Evolutionary conservation across 2,888 invertebrate genomes (phyloP).

Genomic region (Deilephila elpenor): DNA sequence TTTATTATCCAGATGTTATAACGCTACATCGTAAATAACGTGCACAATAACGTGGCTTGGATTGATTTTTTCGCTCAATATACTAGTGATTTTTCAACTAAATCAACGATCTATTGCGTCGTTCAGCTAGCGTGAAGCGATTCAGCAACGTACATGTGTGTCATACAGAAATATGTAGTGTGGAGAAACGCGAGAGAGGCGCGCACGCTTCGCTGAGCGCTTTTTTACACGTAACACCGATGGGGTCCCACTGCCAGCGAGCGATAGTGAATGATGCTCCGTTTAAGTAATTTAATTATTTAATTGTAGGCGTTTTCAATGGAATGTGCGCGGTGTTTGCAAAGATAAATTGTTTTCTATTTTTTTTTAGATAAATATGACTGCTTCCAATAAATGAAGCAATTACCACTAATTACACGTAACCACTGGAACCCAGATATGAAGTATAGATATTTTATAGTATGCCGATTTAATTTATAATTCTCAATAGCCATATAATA

Average conservation of each 20-base stretch:
- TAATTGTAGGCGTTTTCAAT: background rate
- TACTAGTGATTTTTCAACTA: slow-evolving; percentile 24
- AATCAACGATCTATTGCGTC: slow-evolving; percentile 42
- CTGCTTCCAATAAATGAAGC: no score
- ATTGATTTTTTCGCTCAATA: slow-evolving; percentile 31
- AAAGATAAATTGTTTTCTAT: no score
- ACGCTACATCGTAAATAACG: slow-evolving; percentile 5
- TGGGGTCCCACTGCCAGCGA: slow-evolving; percentile 45
- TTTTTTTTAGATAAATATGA: no score
- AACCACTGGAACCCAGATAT: no score
- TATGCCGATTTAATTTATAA: no score
- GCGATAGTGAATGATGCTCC: background rate
- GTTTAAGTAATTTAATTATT: background rate
- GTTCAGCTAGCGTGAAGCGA: slow-evolving; percentile 71
- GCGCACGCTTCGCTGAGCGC: slow-evolving; percentile 67
- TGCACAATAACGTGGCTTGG: slow-evolving; percentile 6
- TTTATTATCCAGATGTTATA: slow-evolving; percentile 21
- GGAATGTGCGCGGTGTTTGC: background rate
- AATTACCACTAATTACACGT: no score
- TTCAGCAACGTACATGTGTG: slow-evolving; percentile 70
- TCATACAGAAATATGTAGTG: slow-evolving; percentile 76
- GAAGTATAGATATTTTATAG: no score
- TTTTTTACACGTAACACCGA: slow-evolving; percentile 61
- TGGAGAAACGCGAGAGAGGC: slow-evolving; percentile 79
- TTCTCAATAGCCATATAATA: no score